Percentiles rank a stretch among this genome's conserved stretches.
phyloP scores from a whole-genome alignment of 2,113 vertebrate species.

The Talpa occidentalis region DNA sequence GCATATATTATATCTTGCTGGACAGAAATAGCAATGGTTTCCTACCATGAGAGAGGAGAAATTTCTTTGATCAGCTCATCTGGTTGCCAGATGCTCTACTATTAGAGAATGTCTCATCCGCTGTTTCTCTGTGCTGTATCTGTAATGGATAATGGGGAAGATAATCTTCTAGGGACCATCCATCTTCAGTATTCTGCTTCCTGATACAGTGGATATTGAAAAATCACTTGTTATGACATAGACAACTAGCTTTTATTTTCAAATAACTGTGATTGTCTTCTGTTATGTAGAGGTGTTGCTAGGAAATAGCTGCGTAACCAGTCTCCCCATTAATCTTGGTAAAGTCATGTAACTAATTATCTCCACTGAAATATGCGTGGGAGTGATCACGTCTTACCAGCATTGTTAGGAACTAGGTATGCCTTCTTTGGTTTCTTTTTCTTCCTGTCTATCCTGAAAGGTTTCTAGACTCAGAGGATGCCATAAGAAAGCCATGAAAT shows the following conservation, averaged over 20 bases:
- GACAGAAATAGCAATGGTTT: conserved; percentile 49
- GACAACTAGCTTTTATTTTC: conserved; percentile 17
- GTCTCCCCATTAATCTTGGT: not conserved
- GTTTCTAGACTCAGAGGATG: not conserved
- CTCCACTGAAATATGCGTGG: not conserved
- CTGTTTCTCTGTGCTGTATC: not conserved
- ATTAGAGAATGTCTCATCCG: conserved; percentile 22
- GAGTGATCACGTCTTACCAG: conserved; percentile 33
- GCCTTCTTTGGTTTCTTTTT: not conserved
- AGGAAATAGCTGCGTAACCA: not conserved
- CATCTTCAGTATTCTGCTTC: conserved; percentile 24
- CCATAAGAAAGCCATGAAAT: not conserved
- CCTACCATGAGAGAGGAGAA: conserved; percentile 20
- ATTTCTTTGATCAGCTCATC: conserved; percentile 53
- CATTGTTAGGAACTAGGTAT: conserved; percentile 2
- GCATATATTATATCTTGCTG: not conserved
- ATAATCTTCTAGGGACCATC: not conserved
- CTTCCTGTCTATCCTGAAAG: not conserved
- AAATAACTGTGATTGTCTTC: conserved; percentile 3
- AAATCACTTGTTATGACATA: not conserved
- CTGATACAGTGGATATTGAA: not conserved
- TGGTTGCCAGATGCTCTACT: conserved; percentile 51
- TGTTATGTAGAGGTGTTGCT: conserved; percentile 32
- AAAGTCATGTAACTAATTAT: not conserved
- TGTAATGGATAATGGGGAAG: not conserved